Evolutionary conservation across 2,113 vertebrate species (phyloP), one percentile per base, ranked within the genome.

Genomic region (Forbesichthys agassizii): DNA sequence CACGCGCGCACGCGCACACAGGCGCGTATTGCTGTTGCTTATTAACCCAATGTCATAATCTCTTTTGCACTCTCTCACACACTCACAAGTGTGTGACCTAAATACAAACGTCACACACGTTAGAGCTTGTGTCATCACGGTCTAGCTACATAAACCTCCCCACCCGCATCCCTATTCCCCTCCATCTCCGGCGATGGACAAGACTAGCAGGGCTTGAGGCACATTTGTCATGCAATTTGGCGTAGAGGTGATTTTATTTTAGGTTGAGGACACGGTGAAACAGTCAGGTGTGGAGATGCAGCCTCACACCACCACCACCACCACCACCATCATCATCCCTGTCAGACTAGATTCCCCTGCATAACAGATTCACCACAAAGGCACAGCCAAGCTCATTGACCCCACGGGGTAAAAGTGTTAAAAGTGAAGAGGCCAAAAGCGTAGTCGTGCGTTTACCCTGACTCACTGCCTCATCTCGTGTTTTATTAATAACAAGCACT

Each of bases 401-500:
- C 69, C 88, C 73, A 76, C 57, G 5, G 83, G 78, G 78, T 61
- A 60, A 80, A 9, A 58, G 56, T 11, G 27, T 11, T 14, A 14
- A 78, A 67, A 12, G 74, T 79, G 74, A 58, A 61, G 77, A 83
- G 78, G 83, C 87, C 84, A 82, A 69, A 85, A 73, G 80, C 76
- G 79, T 73, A 84, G 86, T 82, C 83, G 83, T 81, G 86, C 87
- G 79, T 80, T 87, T 83, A 83, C 64, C 81, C 73, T 83, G 83
- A 87, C 84, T 87, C 84, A 83, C 81, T 49, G 77, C 87, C 77
- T 86, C 84, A 68, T 84, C 81, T 84, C 75, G 86, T 90, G 80
- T 89, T 87, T 89, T 89, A 87, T 89, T 89, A 83, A 90, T 80
- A 74, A 48, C 68, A 27, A 75, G 77, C 80, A 80, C 77, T 82